A percentile compares a stretch with the other conserved stretches of the same genome.
Evolutionary conservation across 2,888 invertebrate genomes (phyloP).

Genomic region (Ormyrus thymus): DNA sequence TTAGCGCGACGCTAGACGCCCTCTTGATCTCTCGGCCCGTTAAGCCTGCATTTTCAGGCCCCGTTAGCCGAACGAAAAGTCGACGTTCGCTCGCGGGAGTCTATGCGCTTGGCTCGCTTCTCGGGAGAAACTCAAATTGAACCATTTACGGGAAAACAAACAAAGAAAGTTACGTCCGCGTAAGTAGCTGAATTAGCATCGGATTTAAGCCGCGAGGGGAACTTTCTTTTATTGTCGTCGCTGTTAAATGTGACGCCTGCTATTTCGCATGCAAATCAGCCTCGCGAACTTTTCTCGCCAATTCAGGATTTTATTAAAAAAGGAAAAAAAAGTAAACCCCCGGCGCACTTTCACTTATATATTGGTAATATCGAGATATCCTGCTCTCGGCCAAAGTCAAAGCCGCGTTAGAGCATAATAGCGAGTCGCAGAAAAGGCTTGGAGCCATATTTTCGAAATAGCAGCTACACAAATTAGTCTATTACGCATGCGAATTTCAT

Average conservation of each 20-base stretch:
- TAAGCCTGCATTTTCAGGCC: neutral
- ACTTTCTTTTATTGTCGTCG: conserved; percentile 47
- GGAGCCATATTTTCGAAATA: conserved; percentile 28
- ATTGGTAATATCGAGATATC: neutral
- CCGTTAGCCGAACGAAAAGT: neutral
- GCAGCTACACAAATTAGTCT: conserved; percentile 14
- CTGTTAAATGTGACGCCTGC: neutral
- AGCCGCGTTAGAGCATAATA: too few species aligned
- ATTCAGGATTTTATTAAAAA: neutral
- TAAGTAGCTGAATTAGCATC: conserved; percentile 12
- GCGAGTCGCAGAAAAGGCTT: neutral
- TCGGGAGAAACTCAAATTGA: neutral
- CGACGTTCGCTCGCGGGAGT: neutral
- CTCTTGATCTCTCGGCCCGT: neutral
- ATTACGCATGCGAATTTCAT: conserved; percentile 46
- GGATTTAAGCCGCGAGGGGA: conserved; percentile 10
- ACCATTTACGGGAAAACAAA: conserved; percentile 1
- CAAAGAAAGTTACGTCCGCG: conserved; percentile 24
- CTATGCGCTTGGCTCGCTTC: neutral
- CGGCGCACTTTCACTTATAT: conserved; percentile 41
- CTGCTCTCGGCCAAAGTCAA: neutral
- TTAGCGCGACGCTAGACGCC: conserved; percentile 1
- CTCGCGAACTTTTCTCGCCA: neutral
- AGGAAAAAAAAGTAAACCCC: conserved; percentile 13
- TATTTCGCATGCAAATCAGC: neutral